Conservation (phyloP, 1,140 invertebrate species). For the Drosophila paulistorum region DNA sequence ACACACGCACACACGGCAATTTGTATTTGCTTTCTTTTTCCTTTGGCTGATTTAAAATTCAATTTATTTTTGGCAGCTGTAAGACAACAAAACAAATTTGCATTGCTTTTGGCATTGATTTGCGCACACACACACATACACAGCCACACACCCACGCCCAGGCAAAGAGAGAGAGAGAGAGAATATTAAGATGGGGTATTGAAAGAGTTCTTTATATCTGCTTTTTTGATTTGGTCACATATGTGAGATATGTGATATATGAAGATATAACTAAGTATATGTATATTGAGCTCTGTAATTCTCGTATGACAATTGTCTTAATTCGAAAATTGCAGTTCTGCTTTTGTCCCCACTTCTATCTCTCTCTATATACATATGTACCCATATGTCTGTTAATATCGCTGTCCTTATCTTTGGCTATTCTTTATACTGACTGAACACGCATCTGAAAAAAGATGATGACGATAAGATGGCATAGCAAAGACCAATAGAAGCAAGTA, state of each 20-base stretch:
- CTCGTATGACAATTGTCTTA: constrained; percentile 75
- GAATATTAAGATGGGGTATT: constrained; percentile 2
- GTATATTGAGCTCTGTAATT: constrained; percentile 50
- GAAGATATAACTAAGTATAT: constrained; percentile 27
- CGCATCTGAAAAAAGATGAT: constrained; percentile 56
- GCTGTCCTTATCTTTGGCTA: constrained; percentile 25
- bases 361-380: background rate
- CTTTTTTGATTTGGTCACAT: constrained; percentile 29
- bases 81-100: constrained; percentile 49
- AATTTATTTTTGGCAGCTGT: constrained; percentile 66
- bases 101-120: constrained; percentile 77
- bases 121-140: constrained; percentile 19
- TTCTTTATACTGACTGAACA: constrained; percentile 46
- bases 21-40: constrained; percentile 25
- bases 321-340: constrained; percentile 75
- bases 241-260: background rate
- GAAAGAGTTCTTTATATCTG: constrained; percentile 20
- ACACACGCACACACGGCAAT: background rate
- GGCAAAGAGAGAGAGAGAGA: background rate
- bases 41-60: constrained; percentile 69
- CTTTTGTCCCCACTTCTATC: background rate
- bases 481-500: background rate
- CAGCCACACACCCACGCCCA: background rate
- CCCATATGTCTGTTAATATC: background rate
- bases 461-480: constrained; percentile 35